Base-by-base conservation (phyloP, 2,888 invertebrate species). In the Seira sanloemensis region DNA sequence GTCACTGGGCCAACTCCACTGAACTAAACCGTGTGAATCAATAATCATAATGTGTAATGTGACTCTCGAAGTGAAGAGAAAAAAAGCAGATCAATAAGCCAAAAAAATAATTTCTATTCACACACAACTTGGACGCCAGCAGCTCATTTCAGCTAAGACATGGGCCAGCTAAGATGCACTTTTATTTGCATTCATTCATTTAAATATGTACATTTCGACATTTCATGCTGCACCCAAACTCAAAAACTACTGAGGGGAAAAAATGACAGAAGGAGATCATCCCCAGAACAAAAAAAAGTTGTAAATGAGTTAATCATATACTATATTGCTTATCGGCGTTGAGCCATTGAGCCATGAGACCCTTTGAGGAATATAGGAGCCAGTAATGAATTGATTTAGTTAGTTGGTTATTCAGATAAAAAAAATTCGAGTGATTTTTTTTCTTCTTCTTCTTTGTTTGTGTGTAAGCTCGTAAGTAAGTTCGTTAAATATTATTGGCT, bases 1-100 rank as follows among this genome's bases (percentile, higher is more conserved):
- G 12, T n/a, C n/a, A 9, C 19, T 58, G 58, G n/a, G 21, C 23
- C 18, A 65, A 19, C 21, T 23, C 23, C 54, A 27, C 79, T 80
- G 80, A 80, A 81, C 80, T 81, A 75, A 81, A 81, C 80, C 80
- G 80, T 81, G 80, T 81, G 80, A 81, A 81, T 81, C 80, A 81
- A 75, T 75, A 81, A 81, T 75, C 73, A 80, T 75, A 81, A 75
- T 81, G 69, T 81, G n/a, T n/a, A n/a, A n/a, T 69, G 69, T 68
- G 74, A 80, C 27, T 74, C 74, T 73, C 73, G 72, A 25, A 62
- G 46, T 74, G 37, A 81, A 75, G 80, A 81, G 68, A 75, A 75
- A 58, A 62, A 50, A 71, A 74, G 80, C 54, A 74, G 72, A 50
- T 67, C 50, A 50, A 50, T 12, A 50, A 50, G 2, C 80, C 75